Evolutionary conservation across 2,797 vertebrate genomes (phyloP).

Genomic region (Atherinosoma microstoma): DNA sequence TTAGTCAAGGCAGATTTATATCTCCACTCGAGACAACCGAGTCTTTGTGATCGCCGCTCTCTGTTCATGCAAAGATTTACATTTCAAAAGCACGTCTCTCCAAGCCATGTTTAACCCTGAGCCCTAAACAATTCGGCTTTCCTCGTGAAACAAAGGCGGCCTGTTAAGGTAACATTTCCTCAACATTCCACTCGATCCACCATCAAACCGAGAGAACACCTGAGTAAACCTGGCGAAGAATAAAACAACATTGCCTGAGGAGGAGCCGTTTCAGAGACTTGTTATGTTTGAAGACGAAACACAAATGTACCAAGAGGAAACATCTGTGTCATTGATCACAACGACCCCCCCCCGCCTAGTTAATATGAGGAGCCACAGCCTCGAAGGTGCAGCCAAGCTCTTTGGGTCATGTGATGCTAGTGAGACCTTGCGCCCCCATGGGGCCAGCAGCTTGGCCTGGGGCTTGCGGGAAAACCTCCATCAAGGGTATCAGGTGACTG

Average conservation of each 20-base stretch:
- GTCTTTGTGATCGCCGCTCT: conserved; percentile 42
- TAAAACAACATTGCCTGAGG: conserved; percentile 22
- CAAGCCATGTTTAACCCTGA: conserved; percentile 49
- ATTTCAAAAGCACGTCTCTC: conserved; percentile 58
- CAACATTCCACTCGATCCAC: conserved; percentile 42
- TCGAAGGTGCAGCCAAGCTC: conserved; percentile 4
- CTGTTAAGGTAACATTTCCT: conserved; percentile 34
- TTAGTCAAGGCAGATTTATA: conserved; percentile 53
- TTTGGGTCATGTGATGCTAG: conserved; percentile 61
- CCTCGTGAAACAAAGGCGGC: conserved; percentile 23
- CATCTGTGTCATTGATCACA: conserved; percentile 62
- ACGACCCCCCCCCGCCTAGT: conserved; percentile 14
- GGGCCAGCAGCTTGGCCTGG: conserved; percentile 47
- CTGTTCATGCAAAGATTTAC: conserved; percentile 33
- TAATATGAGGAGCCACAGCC: conserved; percentile 44
- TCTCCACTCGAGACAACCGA: conserved; percentile 31
- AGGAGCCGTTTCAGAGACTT: conserved; percentile 45
- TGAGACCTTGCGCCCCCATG: conserved; percentile 14
- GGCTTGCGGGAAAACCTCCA: conserved; percentile 44
- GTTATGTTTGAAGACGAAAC: conserved; percentile 70
- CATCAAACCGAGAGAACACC: conserved; percentile 52
- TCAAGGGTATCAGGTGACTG: conserved; percentile 77
- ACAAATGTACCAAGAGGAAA: conserved; percentile 63
- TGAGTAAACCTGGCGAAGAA: conserved; percentile 52
- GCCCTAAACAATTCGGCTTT: conserved; percentile 21